A percentile compares a stretch with the other conserved stretches of the same genome.
These are phyloP conservation scores for Drosophila nigritarsus DNA, from an alignment of 2,888 invertebrate genomes.

Conservation along the genomic window DNA sequence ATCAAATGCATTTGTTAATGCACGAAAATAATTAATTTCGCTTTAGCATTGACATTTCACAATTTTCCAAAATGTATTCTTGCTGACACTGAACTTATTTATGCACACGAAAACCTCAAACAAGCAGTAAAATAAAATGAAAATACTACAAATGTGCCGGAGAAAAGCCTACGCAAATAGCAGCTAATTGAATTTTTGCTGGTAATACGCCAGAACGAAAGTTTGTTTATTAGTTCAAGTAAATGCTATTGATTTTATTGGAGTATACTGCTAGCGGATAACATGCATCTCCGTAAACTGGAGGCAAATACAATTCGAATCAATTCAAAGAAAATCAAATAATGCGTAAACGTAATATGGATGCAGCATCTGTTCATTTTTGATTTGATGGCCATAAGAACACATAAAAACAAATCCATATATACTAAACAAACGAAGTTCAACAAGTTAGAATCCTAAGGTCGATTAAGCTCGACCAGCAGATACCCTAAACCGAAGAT, in stretches of 20 bases:
- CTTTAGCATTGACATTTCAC: slow-evolving; percentile 28
- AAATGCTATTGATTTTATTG: slow-evolving; percentile 48
- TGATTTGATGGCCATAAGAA: slow-evolving; percentile 31
- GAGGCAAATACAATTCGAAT: slow-evolving; percentile 3
- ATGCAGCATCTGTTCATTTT: slow-evolving; percentile 39
- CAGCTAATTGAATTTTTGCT: slow-evolving; percentile 45
- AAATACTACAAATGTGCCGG: slow-evolving; percentile 3
- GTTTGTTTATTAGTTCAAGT: slow-evolving; percentile 44
- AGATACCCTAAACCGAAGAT: not conserved
- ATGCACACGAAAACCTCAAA: slow-evolving; percentile 28
- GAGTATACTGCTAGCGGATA: slow-evolving; percentile 27
- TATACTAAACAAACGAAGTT: slow-evolving; percentile 28
- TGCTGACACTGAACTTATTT: slow-evolving; percentile 68
- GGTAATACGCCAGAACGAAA: slow-evolving; percentile 26
- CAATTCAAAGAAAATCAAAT: slow-evolving; percentile 19
- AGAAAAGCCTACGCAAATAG: slow-evolving; percentile 46
- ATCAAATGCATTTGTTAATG: slow-evolving; percentile 15
- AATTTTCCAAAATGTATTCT: slow-evolving; percentile 57
- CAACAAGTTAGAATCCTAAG: not conserved
- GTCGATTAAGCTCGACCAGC: not conserved
- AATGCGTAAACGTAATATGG: slow-evolving; percentile 48
- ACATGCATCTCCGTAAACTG: slow-evolving; percentile 13
- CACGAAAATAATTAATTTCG: slow-evolving; percentile 16
- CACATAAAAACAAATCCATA: slow-evolving; percentile 11
- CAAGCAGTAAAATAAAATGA: slow-evolving; percentile 13